A percentile compares a stretch with the other conserved stretches of the same genome.
phyloP scores from a whole-genome alignment of 2,113 vertebrate species.

The Morone saxatilis region DNA sequence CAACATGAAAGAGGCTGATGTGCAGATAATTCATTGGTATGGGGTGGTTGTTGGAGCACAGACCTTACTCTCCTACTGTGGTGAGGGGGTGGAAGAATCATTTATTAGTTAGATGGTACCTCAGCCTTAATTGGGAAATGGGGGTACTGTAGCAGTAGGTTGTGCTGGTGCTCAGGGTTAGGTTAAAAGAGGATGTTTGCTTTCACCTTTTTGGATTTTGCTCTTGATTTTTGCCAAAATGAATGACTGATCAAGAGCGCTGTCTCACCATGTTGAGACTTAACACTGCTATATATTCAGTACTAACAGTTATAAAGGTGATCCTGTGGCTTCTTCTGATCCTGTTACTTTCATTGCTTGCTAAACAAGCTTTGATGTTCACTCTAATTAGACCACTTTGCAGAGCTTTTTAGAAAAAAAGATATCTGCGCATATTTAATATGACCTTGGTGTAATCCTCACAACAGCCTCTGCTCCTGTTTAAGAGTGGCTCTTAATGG shows the following conservation, averaged over 20 bases:
- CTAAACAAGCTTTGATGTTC: constrained; percentile 53
- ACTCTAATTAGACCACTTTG: constrained; percentile 66
- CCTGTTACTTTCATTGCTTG: constrained; percentile 22
- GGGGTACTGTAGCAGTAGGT: background rate
- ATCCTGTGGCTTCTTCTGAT: constrained; percentile 42
- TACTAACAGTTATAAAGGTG: constrained; percentile 34
- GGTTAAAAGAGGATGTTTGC: too few species aligned
- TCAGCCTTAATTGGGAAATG: background rate
- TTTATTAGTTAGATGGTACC: background rate
- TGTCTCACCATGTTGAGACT: background rate
- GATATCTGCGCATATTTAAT: constrained; percentile 39
- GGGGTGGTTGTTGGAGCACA: background rate
- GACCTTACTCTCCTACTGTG: background rate
- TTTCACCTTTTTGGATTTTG: background rate
- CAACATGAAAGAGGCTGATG: background rate
- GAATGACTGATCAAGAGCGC: background rate
- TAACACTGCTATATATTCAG: constrained; percentile 4
- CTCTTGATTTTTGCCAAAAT: background rate
- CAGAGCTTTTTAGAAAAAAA: constrained; percentile 38
- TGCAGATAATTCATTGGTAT: constrained; percentile 6
- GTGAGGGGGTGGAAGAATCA: background rate
- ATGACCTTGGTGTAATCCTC: constrained; percentile 58
- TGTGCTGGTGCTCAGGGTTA: background rate
- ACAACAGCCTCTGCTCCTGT: constrained; percentile 41
- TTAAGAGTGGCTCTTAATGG: constrained; percentile 43